A percentile compares a stretch with the other conserved stretches of the same genome.
phyloP scores from a whole-genome alignment of 2,113 vertebrate species.

The Redunca redunca region DNA sequence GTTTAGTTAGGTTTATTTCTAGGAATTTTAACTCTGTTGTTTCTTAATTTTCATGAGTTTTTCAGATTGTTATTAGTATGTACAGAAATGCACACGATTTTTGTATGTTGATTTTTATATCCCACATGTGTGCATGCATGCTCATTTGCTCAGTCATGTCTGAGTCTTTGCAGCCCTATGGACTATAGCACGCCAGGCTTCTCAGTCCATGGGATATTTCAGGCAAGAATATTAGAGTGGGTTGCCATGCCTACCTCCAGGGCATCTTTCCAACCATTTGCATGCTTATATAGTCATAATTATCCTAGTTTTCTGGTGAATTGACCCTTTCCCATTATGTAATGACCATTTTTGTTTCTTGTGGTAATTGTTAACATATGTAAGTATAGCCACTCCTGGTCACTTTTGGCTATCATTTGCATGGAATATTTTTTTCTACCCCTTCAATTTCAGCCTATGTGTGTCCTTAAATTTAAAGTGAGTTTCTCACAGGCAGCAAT shows the following conservation, averaged over 20 bases:
- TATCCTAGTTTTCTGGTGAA: background rate
- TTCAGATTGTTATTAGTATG: background rate
- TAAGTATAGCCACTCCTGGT: background rate
- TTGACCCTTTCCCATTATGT: background rate
- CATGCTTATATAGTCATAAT: background rate
- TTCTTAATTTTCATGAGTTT: background rate
- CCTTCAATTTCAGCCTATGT: background rate
- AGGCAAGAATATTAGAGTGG: background rate
- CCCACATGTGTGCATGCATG: background rate
- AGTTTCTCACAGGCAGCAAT: background rate
- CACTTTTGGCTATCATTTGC: background rate
- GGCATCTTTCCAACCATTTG: background rate
- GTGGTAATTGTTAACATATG: background rate
- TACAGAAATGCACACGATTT: background rate
- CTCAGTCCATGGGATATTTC: background rate
- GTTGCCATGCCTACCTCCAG: background rate
- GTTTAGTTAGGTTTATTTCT: background rate
- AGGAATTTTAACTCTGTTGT: background rate
- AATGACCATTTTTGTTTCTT: background rate
- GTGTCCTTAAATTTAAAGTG: background rate
- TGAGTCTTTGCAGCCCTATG: background rate
- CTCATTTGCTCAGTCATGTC: background rate
- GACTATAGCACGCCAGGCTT: fast-evolving
- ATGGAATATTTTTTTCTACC: background rate
- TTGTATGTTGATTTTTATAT: background rate